Percentiles rank a stretch among this genome's conserved stretches.
These are phyloP conservation scores for Belgica antarctica DNA, from an alignment of 2,888 invertebrate species.

Conservation along the genomic window DNA sequence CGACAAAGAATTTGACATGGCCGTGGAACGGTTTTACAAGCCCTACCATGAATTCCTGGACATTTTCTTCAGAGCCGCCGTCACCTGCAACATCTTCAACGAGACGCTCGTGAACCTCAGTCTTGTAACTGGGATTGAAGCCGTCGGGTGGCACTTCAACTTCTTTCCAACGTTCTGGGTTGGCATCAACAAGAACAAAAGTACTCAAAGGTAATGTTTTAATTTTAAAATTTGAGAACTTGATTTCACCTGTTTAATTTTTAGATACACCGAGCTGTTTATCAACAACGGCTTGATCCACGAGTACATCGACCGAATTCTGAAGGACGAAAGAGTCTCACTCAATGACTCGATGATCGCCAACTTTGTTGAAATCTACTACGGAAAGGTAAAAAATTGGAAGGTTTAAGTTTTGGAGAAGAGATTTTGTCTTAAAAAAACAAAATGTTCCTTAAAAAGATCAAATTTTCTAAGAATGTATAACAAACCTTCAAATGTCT, in stretches of 20 bases:
- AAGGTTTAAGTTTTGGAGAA: conserved; percentile 4
- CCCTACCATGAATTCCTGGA: conserved; percentile 91
- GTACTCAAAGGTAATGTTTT: conserved; percentile 53
- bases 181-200: conserved; percentile 69
- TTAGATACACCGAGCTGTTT: conserved; percentile 75
- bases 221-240: neutral
- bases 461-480: no score
- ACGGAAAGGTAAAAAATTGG: conserved; percentile 69
- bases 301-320: conserved; percentile 86
- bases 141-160: conserved; percentile 80
- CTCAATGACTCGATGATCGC: conserved; percentile 80
- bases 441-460: neutral
- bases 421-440: neutral
- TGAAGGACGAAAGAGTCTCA: conserved; percentile 82
- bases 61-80: conserved; percentile 78
- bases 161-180: conserved; percentile 91
- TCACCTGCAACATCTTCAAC: conserved; percentile 81
- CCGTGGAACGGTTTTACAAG: conserved; percentile 72
- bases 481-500: no score
- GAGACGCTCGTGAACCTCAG: conserved; percentile 82
- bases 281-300: conserved; percentile 78
- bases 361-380: conserved; percentile 83
- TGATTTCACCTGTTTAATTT: conserved; percentile 47
- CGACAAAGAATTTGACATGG: conserved; percentile 74
- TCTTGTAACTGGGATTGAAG: conserved; percentile 88